Evolutionary conservation across 2,888 invertebrate genomes (phyloP), one percentile per base, ranked within the genome.

Genomic region (Drosophila suboccidentalis): DNA sequence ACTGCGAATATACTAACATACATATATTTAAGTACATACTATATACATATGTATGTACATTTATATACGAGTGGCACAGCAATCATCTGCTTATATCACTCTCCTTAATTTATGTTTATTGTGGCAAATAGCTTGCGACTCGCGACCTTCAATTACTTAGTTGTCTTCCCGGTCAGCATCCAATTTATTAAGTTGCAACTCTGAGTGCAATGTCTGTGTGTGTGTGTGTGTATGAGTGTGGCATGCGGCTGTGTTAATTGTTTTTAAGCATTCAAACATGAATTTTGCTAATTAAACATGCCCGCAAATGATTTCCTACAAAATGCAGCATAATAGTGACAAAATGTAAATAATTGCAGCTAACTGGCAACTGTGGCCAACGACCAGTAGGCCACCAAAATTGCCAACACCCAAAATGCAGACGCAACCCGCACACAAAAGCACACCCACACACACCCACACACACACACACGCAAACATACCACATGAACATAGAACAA

Each of bases 271-370:
- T 71, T 77, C 75, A 72, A 77, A 79, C 85, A 87, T 75, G 80
- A 71, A 84, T 89, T 82, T 80, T 74, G 75, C 74, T 85, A 88
- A 87, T 87, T 85, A 88, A 87, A 85, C 83, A 85, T 77, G 78
- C 55, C 86, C 90, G 64, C 75, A 87, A 80, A 75, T 75, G 60
- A 77, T 75, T 67, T 66, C 61, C 71, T 49, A 59, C 68, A 69
- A 75, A 80, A 85, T 78, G 69, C 67, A 60, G 54, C 69, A 65
- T 69, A 75, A 77, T 86, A 82, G 71, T 75, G 86, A 69, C 70
- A 68, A 71, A 82, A 82, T 82, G 87, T 87, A 82, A 87, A 87
- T 87, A 87, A 84, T 71, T 67, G 74, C 61, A 65, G 64, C 60
- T 34, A 66, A 71, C 57, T 63, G 57, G 57, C 57, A 68, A 63